phyloP scores from a whole-genome alignment of 2,888 invertebrate genomes.

The Amiota minor region DNA sequence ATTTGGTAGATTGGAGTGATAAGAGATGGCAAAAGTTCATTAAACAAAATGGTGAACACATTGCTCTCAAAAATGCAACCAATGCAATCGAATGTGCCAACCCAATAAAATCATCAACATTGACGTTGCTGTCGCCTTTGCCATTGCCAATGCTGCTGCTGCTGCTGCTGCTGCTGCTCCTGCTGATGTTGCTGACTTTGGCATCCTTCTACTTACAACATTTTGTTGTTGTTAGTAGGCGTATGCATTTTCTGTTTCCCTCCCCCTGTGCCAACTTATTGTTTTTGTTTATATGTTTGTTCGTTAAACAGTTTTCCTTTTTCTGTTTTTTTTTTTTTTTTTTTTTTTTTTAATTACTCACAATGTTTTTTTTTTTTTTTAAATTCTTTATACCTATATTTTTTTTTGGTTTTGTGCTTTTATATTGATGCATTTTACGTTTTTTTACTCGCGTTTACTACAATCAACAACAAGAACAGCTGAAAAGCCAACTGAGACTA shows the following conservation, averaged over 20 bases:
- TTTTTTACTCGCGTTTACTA: not conserved
- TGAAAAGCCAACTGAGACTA: too few relatives aligned
- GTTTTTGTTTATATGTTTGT: not conserved
- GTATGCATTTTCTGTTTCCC: not conserved
- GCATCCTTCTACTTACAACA: slow-evolving; percentile 3
- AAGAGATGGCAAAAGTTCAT: too few relatives aligned
- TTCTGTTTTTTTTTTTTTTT: not conserved
- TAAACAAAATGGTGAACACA: too few relatives aligned
- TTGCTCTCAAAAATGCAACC: too few relatives aligned
- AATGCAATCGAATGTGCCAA: too few relatives aligned
- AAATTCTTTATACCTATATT: not conserved
- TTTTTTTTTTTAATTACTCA: not conserved
- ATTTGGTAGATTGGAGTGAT: too few relatives aligned
- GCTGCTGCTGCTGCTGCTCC: not conserved
- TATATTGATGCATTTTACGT: not conserved
- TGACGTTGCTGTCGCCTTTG: not conserved
- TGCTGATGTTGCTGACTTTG: not conserved
- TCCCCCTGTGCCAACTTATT: not conserved
- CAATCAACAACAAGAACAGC: not conserved
- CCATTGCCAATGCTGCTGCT: not conserved
- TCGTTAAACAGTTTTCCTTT: slow-evolving; percentile 14
- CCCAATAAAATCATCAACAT: not conserved
- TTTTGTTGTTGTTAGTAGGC: not conserved
- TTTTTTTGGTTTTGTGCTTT: slow-evolving; percentile 6
- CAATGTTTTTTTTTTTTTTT: not conserved